Percentiles rank a stretch among this genome's conserved stretches.
Conservation (phyloP, 2,888 invertebrate genomes). For the Anticlea derivata region DNA sequence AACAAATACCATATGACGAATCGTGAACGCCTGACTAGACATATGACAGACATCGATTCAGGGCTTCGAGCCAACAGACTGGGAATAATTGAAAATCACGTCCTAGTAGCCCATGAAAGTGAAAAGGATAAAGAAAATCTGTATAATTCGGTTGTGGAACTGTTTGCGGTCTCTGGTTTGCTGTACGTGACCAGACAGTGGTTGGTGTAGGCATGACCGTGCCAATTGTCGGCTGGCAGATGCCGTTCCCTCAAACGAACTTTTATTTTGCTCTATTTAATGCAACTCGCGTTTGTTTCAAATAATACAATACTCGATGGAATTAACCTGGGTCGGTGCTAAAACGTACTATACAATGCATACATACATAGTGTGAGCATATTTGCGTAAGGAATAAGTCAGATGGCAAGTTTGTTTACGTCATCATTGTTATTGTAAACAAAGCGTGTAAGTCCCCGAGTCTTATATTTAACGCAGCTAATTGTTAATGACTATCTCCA, state of each 20-base stretch:
- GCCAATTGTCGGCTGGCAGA: constrained; percentile 57
- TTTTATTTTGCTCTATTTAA: constrained; percentile 32
- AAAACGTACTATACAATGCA: not conserved
- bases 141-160: constrained; percentile 65
- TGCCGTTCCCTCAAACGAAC: constrained; percentile 52
- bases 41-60: constrained; percentile 53
- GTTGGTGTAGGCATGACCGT: constrained; percentile 61
- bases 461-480: constrained; percentile 44
- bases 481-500: constrained; percentile 44
- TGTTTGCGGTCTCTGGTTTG: constrained; percentile 78
- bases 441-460: constrained; percentile 49
- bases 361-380: constrained; percentile 19
- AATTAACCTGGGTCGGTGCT: constrained; percentile 6
- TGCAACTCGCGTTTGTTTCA: constrained; percentile 25
- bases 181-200: constrained; percentile 79
- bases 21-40: constrained; percentile 54
- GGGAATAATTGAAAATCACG: constrained; percentile 61
- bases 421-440: constrained; percentile 69
- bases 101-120: constrained; percentile 59
- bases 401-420: constrained; percentile 46
- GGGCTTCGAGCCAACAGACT: constrained; percentile 57
- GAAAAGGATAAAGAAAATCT: constrained; percentile 62
- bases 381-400: constrained; percentile 20
- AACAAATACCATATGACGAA: constrained; percentile 48
- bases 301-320: constrained; percentile 24